Base-by-base conservation (phyloP, 1,140 invertebrate species). In the Dryas iulia region DNA sequence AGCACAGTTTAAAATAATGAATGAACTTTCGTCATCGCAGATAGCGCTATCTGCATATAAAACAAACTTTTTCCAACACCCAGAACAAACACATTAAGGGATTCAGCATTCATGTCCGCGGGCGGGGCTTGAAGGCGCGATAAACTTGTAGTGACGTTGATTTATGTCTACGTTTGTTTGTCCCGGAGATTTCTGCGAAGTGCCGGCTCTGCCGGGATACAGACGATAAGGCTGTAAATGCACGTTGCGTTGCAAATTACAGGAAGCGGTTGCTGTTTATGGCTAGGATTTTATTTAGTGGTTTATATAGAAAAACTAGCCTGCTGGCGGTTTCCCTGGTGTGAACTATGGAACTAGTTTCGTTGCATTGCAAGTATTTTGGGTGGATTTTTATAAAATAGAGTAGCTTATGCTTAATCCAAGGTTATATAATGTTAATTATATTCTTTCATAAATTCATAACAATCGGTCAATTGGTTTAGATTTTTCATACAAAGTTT, bases 161-260 rank as follows among this genome's bases (percentile, higher is more conserved):
- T 86, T 86, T 86, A 86, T 86, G 82, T 82, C 77, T 83, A 76
- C 75, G 81, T 84, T 83, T 86, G 83, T 85, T 84, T 84, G 83
- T 83, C 75, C 69, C 79, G 74, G 82, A 77, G 77, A 83, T 74
- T 71, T 72, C 72, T 72, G 66, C 74, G 67, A 74, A 79, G 79
- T 73, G 75, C 69, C 74, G 74, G 76, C 76, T 79, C 77, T 77
- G 78, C 76, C 77, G 72, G 74, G 76, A 74, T 71, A 76, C 75
- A 71, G 76, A 69, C 72, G 84, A 86, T 86, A 86, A 84, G 74
- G 76, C 73, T 72, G 63, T 72, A 83, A 84, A 86, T 86, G 82
- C 82, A 81, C 75, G 74, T 67, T 83, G 79, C 75, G 74, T 67
- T 83, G 79, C 81, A 83, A 84, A 86, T 84, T 83, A 80, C 76